Conservation (phyloP, 2,797 vertebrate genomes). For the Gambelia wislizenii region DNA sequence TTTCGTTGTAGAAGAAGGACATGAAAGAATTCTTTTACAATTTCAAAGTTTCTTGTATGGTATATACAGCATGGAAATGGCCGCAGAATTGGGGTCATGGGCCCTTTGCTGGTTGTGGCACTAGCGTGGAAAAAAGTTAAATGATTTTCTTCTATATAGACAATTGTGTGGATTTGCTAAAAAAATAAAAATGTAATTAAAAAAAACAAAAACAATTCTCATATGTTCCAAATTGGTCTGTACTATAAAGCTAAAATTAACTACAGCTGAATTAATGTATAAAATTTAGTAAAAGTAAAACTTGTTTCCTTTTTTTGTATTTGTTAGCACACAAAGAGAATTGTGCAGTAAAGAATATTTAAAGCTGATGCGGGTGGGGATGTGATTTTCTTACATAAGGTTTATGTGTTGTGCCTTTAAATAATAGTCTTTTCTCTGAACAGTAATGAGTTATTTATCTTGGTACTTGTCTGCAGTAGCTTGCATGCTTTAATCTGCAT, state of each 20-base stretch:
- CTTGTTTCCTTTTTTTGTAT: not conserved
- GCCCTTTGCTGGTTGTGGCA: not conserved
- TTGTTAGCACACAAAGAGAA: not conserved
- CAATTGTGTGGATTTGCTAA: not conserved
- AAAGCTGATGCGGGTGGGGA: not conserved
- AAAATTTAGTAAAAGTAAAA: not conserved
- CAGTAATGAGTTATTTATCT: conserved; percentile 24
- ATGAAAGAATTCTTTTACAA: too few species aligned
- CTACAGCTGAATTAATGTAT: not conserved
- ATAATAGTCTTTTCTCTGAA: conserved; percentile 43
- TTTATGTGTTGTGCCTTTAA: conserved; percentile 18
- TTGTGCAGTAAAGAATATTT: not conserved
- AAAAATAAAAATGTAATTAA: not conserved
- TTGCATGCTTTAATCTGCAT: conserved; percentile 46
- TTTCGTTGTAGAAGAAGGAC: too few species aligned
- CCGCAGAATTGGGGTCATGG: not conserved
- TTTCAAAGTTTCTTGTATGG: not conserved
- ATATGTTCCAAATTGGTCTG: not conserved
- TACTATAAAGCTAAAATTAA: not conserved
- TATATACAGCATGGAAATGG: not conserved
- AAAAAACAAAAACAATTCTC: too few species aligned
- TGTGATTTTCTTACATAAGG: conserved; percentile 19
- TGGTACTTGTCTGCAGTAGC: conserved; percentile 17
- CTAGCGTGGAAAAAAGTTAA: not conserved
- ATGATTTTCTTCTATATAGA: not conserved